Evolutionary conservation across 2,888 invertebrate genomes (phyloP).

Genomic region (Pseudanteris insignis): DNA sequence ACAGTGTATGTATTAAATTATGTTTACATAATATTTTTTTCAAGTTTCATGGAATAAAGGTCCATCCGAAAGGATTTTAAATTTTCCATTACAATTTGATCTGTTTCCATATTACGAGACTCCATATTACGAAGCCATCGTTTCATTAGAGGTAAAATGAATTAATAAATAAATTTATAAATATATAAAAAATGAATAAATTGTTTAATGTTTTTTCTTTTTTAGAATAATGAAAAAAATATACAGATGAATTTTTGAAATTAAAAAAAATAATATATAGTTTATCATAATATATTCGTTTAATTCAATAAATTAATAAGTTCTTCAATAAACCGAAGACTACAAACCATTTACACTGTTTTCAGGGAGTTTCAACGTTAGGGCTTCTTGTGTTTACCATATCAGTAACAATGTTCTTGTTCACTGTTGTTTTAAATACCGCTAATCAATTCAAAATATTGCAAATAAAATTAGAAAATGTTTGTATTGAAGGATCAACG

Average conservation of each 20-base stretch:
- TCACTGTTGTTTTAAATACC: slow-evolving; percentile 28
- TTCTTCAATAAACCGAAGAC: too few relatives aligned
- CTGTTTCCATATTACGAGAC: slow-evolving; percentile 41
- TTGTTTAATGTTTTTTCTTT: too few relatives aligned
- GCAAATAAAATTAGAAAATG: slow-evolving; percentile 15
- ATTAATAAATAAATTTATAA: background rate
- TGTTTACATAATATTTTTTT: too few relatives aligned
- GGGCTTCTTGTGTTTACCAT: slow-evolving; percentile 5
- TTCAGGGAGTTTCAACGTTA: slow-evolving; percentile 13
- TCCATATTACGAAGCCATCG: slow-evolving; percentile 45
- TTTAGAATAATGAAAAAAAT: too few relatives aligned
- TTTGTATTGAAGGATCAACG: slow-evolving; percentile 9
- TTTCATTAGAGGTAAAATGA: slow-evolving; percentile 38
- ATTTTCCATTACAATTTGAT: slow-evolving; percentile 43
- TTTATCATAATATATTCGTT: too few relatives aligned
- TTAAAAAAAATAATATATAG: too few relatives aligned
- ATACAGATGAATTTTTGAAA: too few relatives aligned
- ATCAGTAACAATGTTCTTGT: slow-evolving; percentile 23
- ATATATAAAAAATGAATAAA: too few relatives aligned
- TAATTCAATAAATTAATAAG: too few relatives aligned
- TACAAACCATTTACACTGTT: too few relatives aligned
- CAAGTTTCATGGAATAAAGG: slow-evolving; percentile 41
- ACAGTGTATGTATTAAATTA: too few relatives aligned
- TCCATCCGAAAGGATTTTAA: slow-evolving; percentile 34
- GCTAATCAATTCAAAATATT: slow-evolving; percentile 39